phyloP scores from a whole-genome alignment of 2,113 vertebrate species.

The Proteles cristata region DNA sequence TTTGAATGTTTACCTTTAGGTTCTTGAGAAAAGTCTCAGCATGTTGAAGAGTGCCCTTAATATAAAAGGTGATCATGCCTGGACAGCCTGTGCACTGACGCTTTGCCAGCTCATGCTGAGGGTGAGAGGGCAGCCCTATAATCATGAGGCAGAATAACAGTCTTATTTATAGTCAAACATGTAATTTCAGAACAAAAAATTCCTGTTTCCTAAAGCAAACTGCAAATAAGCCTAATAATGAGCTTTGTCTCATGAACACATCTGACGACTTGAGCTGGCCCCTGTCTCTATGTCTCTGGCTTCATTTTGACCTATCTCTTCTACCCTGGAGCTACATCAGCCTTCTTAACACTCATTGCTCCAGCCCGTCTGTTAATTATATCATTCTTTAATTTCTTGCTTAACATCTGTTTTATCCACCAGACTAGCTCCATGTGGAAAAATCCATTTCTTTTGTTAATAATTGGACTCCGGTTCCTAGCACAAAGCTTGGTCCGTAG shows the following conservation, averaged over 20 bases:
- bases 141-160: neutral
- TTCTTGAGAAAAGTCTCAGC: slow-evolving; percentile 90
- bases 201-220: neutral
- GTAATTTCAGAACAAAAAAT: neutral
- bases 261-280: neutral
- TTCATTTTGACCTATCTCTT: neutral
- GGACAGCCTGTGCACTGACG: slow-evolving; percentile 93
- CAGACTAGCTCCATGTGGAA: neutral
- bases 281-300: neutral
- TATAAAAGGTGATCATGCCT: slow-evolving; percentile 94
- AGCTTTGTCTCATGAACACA: neutral
- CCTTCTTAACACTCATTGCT: neutral
- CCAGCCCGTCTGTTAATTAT: neutral
- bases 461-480: neutral
- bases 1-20: slow-evolving; percentile 89
- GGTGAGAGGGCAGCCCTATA: slow-evolving; percentile 94
- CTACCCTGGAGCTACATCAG: neutral
- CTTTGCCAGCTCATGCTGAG: slow-evolving; percentile 91
- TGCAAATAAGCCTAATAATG: neutral
- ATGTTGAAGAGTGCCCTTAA: slow-evolving; percentile 91
- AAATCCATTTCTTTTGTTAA: neutral
- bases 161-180: neutral
- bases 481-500: neutral
- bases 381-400: neutral
- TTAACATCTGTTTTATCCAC: neutral